Evolutionary conservation across 2,888 invertebrate species (phyloP).

Genomic region (Mythimna impura): DNA sequence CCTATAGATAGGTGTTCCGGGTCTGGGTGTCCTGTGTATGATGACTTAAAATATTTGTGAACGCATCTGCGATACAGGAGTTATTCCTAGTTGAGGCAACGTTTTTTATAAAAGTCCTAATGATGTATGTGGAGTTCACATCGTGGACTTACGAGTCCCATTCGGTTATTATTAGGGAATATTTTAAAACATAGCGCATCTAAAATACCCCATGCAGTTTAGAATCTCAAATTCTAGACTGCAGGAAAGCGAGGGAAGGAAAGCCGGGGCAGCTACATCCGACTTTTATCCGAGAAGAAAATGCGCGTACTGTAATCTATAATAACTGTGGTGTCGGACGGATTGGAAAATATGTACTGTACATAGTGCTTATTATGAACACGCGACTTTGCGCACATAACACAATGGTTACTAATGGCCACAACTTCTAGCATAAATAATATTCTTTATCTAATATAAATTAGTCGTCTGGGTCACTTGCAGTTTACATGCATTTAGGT

Average conservation of each 20-base stretch:
- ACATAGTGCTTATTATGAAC: constrained; percentile 4
- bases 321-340: constrained; percentile 1
- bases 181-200: background rate
- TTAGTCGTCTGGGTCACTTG: constrained; percentile 10
- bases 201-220: background rate
- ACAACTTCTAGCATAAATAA: background rate
- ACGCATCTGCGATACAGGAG: too few species aligned
- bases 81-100: too few species aligned
- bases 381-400: background rate
- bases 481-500: constrained; percentile 6
- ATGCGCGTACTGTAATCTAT: background rate
- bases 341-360: background rate
- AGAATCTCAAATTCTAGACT: background rate
- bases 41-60: too few species aligned
- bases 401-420: background rate
- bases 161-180: background rate
- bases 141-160: too few species aligned
- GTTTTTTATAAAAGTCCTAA: background rate
- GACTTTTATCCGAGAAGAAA: constrained; percentile 5
- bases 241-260: background rate
- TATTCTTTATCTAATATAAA: constrained; percentile 13
- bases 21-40: too few species aligned
- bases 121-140: background rate
- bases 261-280: background rate
- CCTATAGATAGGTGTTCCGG: too few species aligned